These are phyloP conservation scores for Eristalis arbustorum DNA, from an alignment of 2,888 invertebrate species.

Conservation along the genomic window DNA sequence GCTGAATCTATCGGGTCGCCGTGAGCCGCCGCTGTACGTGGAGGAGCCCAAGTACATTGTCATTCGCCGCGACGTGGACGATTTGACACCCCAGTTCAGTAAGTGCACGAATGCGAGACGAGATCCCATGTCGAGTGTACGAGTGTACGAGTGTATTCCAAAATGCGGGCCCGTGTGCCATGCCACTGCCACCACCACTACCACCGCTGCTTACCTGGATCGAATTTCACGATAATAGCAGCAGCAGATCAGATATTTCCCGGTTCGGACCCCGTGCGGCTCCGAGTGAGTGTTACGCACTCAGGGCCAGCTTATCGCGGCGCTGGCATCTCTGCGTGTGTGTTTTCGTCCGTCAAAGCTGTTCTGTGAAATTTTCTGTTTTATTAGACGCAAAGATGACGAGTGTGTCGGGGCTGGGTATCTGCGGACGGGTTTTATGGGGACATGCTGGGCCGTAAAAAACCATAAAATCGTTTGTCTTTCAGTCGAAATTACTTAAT, in stretches of 20 bases:
- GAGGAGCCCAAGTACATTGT: constrained; percentile 78
- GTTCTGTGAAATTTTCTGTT: constrained; percentile 45
- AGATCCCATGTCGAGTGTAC: background rate
- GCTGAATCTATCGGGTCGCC: constrained; percentile 77
- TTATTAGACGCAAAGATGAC: constrained; percentile 25
- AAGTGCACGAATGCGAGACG: constrained; percentile 58
- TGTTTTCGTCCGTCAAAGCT: constrained; percentile 38
- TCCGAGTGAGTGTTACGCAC: constrained; percentile 49
- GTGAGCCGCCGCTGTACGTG: constrained; percentile 77
- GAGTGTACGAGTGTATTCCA: background rate
- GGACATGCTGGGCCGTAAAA: constrained; percentile 30
- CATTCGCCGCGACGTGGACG: constrained; percentile 74
- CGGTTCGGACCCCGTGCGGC: background rate
- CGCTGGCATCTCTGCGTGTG: constrained; percentile 35
- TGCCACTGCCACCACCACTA: background rate
- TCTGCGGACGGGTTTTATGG: constrained; percentile 26
- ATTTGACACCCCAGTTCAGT: constrained; percentile 69
- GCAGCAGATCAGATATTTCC: constrained; percentile 27
- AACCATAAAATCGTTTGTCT: background rate
- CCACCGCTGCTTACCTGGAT: constrained; percentile 52
- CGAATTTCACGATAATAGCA: constrained; percentile 57
- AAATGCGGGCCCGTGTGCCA: constrained; percentile 65
- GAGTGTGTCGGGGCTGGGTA: constrained; percentile 20
- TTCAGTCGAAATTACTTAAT: constrained; percentile 31
- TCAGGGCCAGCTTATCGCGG: constrained; percentile 21